Evolutionary conservation across 2,888 invertebrate genomes (phyloP), one percentile per base, ranked within the genome.

Genomic region (Chymomyza amoena): DNA sequence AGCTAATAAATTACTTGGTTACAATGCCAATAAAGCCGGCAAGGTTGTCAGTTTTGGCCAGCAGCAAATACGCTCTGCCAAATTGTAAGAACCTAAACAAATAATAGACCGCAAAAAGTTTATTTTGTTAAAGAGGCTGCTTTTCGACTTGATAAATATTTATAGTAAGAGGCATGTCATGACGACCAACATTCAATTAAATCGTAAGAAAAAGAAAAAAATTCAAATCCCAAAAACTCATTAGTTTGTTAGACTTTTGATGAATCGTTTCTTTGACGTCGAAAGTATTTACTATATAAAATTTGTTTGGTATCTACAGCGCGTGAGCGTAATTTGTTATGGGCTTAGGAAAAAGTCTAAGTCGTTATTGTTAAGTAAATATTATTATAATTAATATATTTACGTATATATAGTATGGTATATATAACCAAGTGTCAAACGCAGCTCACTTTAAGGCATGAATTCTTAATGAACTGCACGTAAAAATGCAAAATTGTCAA

Each of bases 241-340:
- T 45, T 45, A 45, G 39, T 45, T 45, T 45, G 13, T 4, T 13
- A 13, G 60, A 45, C 61, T 36, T 69, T 76, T 81, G 77, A 81
- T 74, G 68, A 73, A 81, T 79, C 64, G 73, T 65, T 80, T 79
- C 32, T 51, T 39, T 70, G 69, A 69, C 77, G 81, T 77, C 68
- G 57, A 63, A 62, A 25, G 25, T 20, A 20, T 1, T 7, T 59
- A 54, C 10, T 32, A 60, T 60, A 57, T 2, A 15, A 61, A 39
- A 54, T 50, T 70, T 60, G 39, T 36, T 36, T 62, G 64, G 51
- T 60, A 28, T 72, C 62, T 67, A 61, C 74, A 45, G 83, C 78
- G 73, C 81, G 77, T 85, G 85, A 77, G 72, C 65, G 66, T 59
- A 75, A 77, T 79, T 77, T 69, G 62, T 79, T 73, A 75, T 70